Evolutionary conservation across 2,797 vertebrate species (phyloP).

Genomic region (Novumbra hubbsi): DNA sequence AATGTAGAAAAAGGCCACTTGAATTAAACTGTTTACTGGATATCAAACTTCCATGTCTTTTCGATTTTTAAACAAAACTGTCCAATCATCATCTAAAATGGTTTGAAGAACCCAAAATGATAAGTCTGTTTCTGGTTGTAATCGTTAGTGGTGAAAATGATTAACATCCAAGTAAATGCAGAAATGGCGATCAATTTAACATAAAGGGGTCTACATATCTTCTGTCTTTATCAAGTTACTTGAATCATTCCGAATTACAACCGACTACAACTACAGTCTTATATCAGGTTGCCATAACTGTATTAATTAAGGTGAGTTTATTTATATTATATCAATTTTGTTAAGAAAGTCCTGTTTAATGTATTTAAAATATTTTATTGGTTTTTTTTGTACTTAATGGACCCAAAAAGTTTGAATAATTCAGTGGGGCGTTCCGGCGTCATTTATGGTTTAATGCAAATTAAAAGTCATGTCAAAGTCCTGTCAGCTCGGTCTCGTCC

Average conservation of each 20-base stretch:
- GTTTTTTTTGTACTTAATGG: conserved; percentile 17
- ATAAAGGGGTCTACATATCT: background rate
- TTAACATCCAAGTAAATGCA: background rate
- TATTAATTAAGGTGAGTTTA: background rate
- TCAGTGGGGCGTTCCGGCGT: conserved; percentile 54
- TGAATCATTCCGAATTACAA: conserved; percentile 18
- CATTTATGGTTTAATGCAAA: conserved; percentile 72
- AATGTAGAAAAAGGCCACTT: conserved; percentile 50
- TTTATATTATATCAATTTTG: background rate
- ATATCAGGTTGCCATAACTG: conserved; percentile 38
- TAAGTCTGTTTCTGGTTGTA: background rate
- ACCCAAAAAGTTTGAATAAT: background rate
- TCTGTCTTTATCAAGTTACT: conserved; percentile 9
- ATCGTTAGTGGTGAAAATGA: background rate
- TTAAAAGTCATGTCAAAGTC: conserved; percentile 65
- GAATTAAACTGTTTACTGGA: conserved; percentile 56
- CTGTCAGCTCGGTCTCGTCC: conserved; percentile 51
- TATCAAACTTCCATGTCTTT: conserved; percentile 49
- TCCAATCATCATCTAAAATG: background rate
- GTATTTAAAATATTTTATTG: conserved; percentile 26
- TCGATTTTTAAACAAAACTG: background rate
- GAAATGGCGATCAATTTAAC: background rate
- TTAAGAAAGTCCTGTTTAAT: conserved; percentile 7
- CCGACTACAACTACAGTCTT: background rate
- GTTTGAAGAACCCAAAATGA: background rate